These are phyloP conservation scores for Vulpes lagopus DNA, from an alignment of 2,113 vertebrate species.

Conservation along the genomic window DNA sequence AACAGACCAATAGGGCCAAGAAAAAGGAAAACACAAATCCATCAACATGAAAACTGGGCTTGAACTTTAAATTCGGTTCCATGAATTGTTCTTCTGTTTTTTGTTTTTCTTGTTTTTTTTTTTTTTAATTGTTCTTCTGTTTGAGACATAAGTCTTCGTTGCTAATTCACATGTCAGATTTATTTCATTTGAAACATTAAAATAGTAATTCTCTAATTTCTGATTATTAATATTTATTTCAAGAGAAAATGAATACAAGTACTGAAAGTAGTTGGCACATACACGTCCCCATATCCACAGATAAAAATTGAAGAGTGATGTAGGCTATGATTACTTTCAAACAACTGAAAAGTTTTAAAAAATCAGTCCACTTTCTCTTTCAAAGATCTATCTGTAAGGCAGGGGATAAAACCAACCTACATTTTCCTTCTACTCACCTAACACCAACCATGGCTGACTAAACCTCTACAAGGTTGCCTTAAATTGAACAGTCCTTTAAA, in stretches of 20 bases:
- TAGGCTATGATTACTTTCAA: not conserved
- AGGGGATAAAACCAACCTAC: not conserved
- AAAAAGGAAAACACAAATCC: slow-evolving; percentile 1
- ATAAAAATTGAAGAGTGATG: not conserved
- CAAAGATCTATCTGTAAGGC: not conserved
- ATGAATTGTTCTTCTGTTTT: not conserved
- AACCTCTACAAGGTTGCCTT: slow-evolving; percentile 21
- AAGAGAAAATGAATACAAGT: slow-evolving; percentile 68
- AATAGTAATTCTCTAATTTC: slow-evolving; percentile 13
- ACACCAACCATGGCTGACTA: not conserved
- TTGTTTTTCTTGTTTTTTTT: not conserved
- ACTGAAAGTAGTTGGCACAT: not conserved
- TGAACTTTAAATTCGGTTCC: slow-evolving; percentile 10
- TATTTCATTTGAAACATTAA: slow-evolving; percentile 30
- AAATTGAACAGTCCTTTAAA: slow-evolving; percentile 33
- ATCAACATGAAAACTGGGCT: not conserved
- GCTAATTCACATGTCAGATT: not conserved
- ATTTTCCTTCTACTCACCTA: not conserved
- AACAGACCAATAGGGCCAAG: not conserved
- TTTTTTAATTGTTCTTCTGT: not conserved
- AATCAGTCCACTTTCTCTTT: not conserved
- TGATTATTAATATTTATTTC: slow-evolving; percentile 77
- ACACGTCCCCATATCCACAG: not conserved
- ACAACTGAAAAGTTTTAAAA: not conserved
- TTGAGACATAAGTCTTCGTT: not conserved